Base-by-base conservation (phyloP, 1,140 invertebrate species). In the Ridgeia piscesae region DNA sequence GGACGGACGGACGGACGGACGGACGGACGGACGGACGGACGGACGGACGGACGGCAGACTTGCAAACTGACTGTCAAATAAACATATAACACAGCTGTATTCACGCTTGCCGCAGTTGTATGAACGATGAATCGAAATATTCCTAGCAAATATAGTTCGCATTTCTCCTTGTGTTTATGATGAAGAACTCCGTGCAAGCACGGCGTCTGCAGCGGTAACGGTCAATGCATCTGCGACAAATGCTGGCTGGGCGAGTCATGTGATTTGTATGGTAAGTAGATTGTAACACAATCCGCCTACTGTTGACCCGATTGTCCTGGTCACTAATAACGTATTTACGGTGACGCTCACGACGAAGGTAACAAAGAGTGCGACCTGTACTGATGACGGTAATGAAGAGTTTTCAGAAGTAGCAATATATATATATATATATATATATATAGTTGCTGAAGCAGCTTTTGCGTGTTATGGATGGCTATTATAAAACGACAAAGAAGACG, bases 241-340 rank as follows among this genome's bases (percentile, higher is more conserved):
- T 93, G 92, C 90, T 93, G 92, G 92, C 35, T 33, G 34, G 92
- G 92, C 34, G 91, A 35, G 34, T 91, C 91, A 33, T 93, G 92
- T 58, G 88, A 93, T 34, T 33, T 58, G n/a, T 93, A 91, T 58
- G 89, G 91, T 88, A 34, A 92, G 89, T 31, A n/a, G 33, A 35
- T 91, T 91, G 35, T 34, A 21, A 35, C 33, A 92, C n/a, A 92
- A 33, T 1, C 33, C n/a, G 77, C 34, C 31, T 50, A 88, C 9
- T 31, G 14, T 88, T 33, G 33, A 33, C 50, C 21, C n/a, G 4
- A 42, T 92, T n/a, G 88, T 58, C 0, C 27, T 31, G 58, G 27
- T 77, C 58, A 77, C 27, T 14, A 77, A 31, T 77, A 77, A 27
- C 14, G 27, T 31, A 77, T 21, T 77, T 31, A 31, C 27, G 48